Conservation (phyloP, 2,888 invertebrate genomes). For the Bellardia pandia region DNA sequence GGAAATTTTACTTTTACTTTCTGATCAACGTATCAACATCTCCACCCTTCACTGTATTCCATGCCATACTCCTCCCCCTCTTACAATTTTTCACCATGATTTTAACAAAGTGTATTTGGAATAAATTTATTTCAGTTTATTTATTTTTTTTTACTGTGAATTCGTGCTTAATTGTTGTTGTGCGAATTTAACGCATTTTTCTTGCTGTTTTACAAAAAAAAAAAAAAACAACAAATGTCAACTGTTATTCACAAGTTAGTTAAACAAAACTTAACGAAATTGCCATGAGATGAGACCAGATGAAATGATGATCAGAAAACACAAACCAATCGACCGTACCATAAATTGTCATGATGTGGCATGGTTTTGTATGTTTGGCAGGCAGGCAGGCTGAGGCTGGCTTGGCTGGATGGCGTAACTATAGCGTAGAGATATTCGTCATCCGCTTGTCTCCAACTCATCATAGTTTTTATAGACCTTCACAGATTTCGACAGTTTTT, state of each 20-base stretch:
- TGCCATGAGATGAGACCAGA: conserved; percentile 13
- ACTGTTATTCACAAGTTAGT: conserved; percentile 67
- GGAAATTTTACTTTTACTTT: no score
- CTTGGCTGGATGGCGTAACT: conserved; percentile 50
- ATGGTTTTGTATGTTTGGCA: conserved; percentile 4
- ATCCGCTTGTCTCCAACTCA: conserved; percentile 80
- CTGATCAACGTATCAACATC: neutral
- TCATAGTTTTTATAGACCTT: conserved; percentile 76
- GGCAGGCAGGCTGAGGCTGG: no score
- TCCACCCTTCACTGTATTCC: neutral
- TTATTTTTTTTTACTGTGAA: conserved; percentile 40
- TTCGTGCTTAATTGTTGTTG: conserved; percentile 82
- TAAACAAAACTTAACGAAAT: conserved; percentile 35
- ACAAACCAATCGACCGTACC: conserved; percentile 35
- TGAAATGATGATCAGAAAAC: conserved; percentile 36
- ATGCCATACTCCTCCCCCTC: neutral
- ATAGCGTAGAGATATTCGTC: conserved; percentile 80
- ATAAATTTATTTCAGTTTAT: conserved; percentile 37
- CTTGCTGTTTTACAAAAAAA: conserved; percentile 48
- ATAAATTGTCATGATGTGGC: conserved; percentile 68
- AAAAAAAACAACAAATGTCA: conserved; percentile 65
- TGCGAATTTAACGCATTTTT: conserved; percentile 77
- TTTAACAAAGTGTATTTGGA: conserved; percentile 23
- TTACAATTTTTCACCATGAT: neutral
- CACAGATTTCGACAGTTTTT: conserved; percentile 74